A percentile compares a stretch with the other conserved stretches of the same genome.
Conservation (phyloP, 2,888 invertebrate species). For the Parnassius mnemosyne region DNA sequence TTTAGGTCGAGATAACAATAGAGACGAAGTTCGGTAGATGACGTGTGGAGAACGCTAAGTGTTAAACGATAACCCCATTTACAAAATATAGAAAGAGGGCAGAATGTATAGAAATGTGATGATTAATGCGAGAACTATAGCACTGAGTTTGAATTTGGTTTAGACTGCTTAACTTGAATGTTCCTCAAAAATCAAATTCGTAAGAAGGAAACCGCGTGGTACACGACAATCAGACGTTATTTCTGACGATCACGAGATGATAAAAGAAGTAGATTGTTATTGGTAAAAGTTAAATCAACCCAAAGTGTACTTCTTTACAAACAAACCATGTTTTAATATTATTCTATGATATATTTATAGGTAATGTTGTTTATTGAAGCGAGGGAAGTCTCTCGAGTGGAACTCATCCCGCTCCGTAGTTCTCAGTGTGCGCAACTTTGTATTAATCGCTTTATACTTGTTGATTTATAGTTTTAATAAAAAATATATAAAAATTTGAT, state of each 20-base stretch:
- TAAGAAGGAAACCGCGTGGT: too few relatives aligned
- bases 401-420: neutral
- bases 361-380: neutral
- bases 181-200: too few relatives aligned
- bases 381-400: neutral
- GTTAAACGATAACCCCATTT: constrained; percentile 17
- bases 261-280: too few relatives aligned
- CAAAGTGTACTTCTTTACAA: neutral
- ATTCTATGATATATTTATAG: neutral
- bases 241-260: too few relatives aligned
- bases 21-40: constrained; percentile 13
- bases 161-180: neutral
- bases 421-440: constrained; percentile 22
- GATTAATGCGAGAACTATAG: neutral
- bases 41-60: constrained; percentile 1
- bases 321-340: constrained; percentile 8
- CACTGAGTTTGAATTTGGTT: too few relatives aligned
- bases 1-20: constrained; percentile 18
- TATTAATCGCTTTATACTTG: constrained; percentile 47
- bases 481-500: constrained; percentile 31
- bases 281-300: too few relatives aligned
- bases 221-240: too few relatives aligned
- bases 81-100: constrained; percentile 10
- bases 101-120: neutral
- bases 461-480: constrained; percentile 51